These are phyloP conservation scores for Ornithoptera priamus DNA, from an alignment of 2,888 invertebrate species.

Conservation along the genomic window DNA sequence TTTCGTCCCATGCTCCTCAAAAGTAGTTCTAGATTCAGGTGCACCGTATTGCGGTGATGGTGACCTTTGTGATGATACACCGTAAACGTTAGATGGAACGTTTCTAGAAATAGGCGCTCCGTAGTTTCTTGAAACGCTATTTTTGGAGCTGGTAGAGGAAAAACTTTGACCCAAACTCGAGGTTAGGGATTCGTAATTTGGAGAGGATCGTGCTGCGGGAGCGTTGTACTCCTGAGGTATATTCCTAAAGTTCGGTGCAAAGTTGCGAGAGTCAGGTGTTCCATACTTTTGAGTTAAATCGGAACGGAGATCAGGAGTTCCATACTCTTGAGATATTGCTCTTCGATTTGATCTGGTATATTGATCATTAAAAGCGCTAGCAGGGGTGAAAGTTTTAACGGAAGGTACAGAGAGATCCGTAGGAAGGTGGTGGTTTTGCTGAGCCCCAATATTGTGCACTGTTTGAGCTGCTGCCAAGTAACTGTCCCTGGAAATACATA, in stretches of 20 bases:
- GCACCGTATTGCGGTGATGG: conserved; percentile 44
- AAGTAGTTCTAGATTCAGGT: conserved; percentile 46
- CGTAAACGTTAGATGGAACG: conserved; percentile 40
- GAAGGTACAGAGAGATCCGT: conserved; percentile 46
- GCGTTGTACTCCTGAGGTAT: conserved; percentile 45
- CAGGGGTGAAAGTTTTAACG: conserved; percentile 18
- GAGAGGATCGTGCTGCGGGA: conserved; percentile 38
- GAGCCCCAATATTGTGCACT: conserved; percentile 36
- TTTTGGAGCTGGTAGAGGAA: conserved; percentile 31
- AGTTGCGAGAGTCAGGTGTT: conserved; percentile 32
- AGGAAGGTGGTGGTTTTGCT: conserved; percentile 41
- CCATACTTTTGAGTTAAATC: conserved; percentile 37
- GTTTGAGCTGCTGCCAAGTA: conserved; percentile 52
- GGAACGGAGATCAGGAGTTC: conserved; percentile 39
- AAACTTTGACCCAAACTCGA: conserved; percentile 31
- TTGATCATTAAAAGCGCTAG: conserved; percentile 7
- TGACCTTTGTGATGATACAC: conserved; percentile 40
- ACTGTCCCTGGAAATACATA: conserved; percentile 50
- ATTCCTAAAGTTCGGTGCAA: conserved; percentile 4
- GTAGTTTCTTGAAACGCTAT: conserved; percentile 40
- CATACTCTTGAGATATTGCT: conserved; percentile 41
- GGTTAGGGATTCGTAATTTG: conserved; percentile 46
- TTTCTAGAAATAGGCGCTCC: conserved; percentile 35
- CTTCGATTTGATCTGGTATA: conserved; percentile 31
- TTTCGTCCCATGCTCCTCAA: conserved; percentile 51